Conservation (phyloP, 2,113 vertebrate species). For the Colaptes auratus region DNA sequence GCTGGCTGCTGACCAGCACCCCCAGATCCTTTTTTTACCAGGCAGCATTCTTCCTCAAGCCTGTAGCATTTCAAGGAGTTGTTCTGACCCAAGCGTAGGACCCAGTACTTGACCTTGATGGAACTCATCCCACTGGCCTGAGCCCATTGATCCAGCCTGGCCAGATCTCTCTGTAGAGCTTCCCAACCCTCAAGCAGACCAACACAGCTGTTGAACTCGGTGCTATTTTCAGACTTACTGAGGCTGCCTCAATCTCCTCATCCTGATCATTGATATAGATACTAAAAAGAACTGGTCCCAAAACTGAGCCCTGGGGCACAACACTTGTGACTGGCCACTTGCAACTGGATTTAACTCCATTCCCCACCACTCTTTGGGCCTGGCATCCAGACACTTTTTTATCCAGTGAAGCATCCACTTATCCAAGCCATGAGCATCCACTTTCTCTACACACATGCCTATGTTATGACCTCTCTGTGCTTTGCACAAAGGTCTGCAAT, state of each 20-base stretch:
- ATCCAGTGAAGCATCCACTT: neutral
- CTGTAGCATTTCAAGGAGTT: no score
- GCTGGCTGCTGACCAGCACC: no score
- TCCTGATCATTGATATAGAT: neutral
- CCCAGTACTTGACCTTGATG: no score
- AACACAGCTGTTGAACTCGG: neutral
- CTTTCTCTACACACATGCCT: neutral
- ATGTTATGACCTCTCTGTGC: neutral
- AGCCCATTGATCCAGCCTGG: no score
- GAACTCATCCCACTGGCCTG: no score
- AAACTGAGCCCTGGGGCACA: neutral
- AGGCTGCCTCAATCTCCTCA: neutral
- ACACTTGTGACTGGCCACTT: neutral
- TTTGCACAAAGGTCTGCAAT: neutral
- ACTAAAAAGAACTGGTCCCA: neutral
- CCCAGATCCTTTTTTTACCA: no score
- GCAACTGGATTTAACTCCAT: neutral
- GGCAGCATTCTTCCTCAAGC: no score
- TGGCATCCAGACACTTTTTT: neutral
- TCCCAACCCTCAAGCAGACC: neutral
- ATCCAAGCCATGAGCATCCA: neutral
- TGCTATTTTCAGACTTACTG: neutral
- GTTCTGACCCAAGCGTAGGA: no score
- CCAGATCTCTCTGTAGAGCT: no score
- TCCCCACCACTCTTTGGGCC: neutral